Base-by-base conservation (phyloP, 2,113 vertebrate species). In the Ictalurus punctatus region DNA sequence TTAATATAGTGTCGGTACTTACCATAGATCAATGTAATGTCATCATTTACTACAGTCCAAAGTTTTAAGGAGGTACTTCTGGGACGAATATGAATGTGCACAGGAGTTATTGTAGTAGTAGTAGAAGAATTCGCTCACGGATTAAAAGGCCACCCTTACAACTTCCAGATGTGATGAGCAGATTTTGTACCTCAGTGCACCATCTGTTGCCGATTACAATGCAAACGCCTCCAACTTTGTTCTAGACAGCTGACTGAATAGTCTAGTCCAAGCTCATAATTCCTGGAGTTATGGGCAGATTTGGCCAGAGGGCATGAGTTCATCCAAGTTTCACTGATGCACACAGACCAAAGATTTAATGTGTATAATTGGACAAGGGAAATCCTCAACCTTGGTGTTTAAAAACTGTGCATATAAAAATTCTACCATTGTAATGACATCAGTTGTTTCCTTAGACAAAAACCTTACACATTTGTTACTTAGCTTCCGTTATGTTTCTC, bases 251-350 rank as follows among this genome's bases (percentile, higher is more conserved):
- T 81, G 86, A 69, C 65, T 80, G 67, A 87, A 76, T 78, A 69
- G 59, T 87, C 86, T 61, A 30, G 86, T 80, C 76, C 58, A 56
- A 52, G 52, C 13, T 87, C 86, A n/a, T 87, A 80, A 80, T 87
- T 79, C 86, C 58, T n/a, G 23, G 86, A 85, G 27, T 80, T 58
- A 81, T 67, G 76, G 44, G 30, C n/a, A 37, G 76, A 76, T 81
- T 59, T 63, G 17, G 48, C 59, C 48, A 79, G 76, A 67, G 76
- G 34, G 86, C 44, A 30, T 0, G 61, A 65, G 86, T 87, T 87
- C 76, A 69, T 87, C 61, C 76, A 87, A 34, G 9, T 59, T 80
- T 67, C 61, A 34, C 13, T 14, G 58, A 67, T 65, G 23, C 3
- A 16, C 48, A 34, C 0, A 61, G 30, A 86, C 34, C 8, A 2